Evolutionary conservation across 2,797 vertebrate genomes (phyloP), one percentile per base, ranked within the genome.

Genomic region (Malacoctenus gilli): DNA sequence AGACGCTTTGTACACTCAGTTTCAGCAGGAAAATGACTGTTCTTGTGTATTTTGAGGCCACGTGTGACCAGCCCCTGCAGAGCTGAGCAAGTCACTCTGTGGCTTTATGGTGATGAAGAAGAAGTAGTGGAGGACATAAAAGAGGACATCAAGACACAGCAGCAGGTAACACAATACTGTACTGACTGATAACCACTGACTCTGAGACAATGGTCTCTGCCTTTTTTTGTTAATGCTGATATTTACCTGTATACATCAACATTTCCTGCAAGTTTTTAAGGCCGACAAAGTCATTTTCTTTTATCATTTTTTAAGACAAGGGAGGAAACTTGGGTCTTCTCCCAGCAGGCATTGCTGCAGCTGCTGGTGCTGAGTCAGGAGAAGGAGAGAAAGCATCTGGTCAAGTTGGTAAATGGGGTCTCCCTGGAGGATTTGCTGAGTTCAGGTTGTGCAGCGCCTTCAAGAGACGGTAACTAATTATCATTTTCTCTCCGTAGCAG

Each of bases 351-450:
- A 2, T 44, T 86, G 57, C 76, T 92, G 63, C 87, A 90, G 77
- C 42, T 69, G 64, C 49, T 93, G 62, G 80, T 92, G 70, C 70
- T 86, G 71, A 86, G 64, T 83, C 90, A 93, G 72, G 87, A 92
- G 59, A 70, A 84, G 75, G 91, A 92, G 74, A 89, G 87, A 43
- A 81, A 76, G 56, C 80, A 59, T n/a, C 80, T 93, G 43, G 53
- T 91, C 25, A 74, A 67, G 37, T 46, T 91, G 53, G 42, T 91
- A 14, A 75, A 79, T 3, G 70, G 59, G 12, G 32, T 91, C 54
- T 83, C 86, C 37, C 40, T 63, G 2, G 68, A 84, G 50, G 85
- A 91, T 41, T 57, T 91, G 11, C 77, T 87, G 36, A 74, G 55
- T 7, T 37, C 51, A 19, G 51, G 15, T 30, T 56, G 22, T 32